A percentile compares a stretch with the other conserved stretches of the same genome.
Evolutionary conservation across 2,888 invertebrate genomes (phyloP).

Genomic region (Patella depressa): DNA sequence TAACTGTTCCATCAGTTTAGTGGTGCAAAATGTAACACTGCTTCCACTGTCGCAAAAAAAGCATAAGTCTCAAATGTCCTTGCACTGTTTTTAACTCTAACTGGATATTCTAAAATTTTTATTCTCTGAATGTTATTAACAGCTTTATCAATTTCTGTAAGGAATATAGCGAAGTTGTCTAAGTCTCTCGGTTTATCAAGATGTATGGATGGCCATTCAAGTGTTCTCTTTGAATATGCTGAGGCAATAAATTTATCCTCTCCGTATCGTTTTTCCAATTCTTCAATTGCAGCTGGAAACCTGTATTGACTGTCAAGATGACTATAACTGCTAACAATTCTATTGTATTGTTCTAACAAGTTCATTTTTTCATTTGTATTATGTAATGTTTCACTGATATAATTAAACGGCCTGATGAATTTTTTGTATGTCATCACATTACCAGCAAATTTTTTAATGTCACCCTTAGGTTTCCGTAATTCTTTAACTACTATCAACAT

Average conservation of each 20-base stretch:
- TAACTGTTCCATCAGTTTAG: no score
- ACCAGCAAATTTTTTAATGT: background rate
- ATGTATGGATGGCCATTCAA: background rate
- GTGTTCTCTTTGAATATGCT: constrained; percentile 11
- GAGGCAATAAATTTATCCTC: constrained; percentile 3
- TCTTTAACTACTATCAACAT: background rate
- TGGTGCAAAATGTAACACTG: no score
- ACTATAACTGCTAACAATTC: background rate
- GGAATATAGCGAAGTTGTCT: constrained; percentile 11
- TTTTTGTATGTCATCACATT: background rate
- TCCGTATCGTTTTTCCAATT: constrained; percentile 18
- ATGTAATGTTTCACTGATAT: background rate
- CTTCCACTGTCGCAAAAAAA: no score
- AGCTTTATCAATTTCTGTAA: constrained; percentile 3
- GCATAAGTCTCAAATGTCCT: no score
- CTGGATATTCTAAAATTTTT: background rate
- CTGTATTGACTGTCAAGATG: background rate
- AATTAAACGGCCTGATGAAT: constrained; percentile 8
- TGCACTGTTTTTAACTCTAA: no score
- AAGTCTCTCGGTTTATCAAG: constrained; percentile 8
- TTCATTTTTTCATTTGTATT: constrained; percentile 6
- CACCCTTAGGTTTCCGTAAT: background rate
- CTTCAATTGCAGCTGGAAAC: constrained; percentile 5
- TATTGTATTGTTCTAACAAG: constrained; percentile 2
- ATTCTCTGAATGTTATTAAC: background rate